These are phyloP conservation scores for Drosophila aff. DNA, from an alignment of 1,140 invertebrate genomes.

Conservation along the genomic window DNA sequence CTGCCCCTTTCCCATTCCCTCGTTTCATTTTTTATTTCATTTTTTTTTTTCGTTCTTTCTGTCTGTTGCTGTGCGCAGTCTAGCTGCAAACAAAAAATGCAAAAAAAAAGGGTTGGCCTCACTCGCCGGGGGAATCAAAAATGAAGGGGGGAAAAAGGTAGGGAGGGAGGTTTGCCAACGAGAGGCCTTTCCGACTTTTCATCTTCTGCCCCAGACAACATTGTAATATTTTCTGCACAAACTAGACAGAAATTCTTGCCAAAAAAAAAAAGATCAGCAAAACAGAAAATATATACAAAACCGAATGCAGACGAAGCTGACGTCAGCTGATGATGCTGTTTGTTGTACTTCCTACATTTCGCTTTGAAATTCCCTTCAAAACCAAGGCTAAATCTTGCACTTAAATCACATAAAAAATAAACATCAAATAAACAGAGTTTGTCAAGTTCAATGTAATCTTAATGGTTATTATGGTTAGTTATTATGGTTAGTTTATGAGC, in stretches of 20 bases:
- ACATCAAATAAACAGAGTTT: not conserved
- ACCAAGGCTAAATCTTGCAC: slow-evolving; percentile 13
- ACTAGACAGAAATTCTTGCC: slow-evolving; percentile 43
- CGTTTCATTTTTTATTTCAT: not conserved
- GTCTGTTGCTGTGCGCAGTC: slow-evolving; percentile 54
- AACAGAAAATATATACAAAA: slow-evolving; percentile 23
- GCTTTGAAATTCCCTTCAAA: slow-evolving; percentile 7
- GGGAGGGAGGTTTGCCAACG: not conserved
- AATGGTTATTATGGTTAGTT: not conserved
- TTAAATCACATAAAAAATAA: slow-evolving; percentile 3
- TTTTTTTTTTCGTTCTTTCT: slow-evolving; percentile 15
- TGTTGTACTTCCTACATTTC: slow-evolving; percentile 20
- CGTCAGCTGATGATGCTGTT: slow-evolving; percentile 51
- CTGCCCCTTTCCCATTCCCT: not conserved
- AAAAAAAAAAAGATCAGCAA: slow-evolving; percentile 24
- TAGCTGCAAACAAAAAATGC: slow-evolving; percentile 28
- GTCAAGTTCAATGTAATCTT: slow-evolving; percentile 64
- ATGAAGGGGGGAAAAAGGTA: not conserved
- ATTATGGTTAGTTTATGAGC: slow-evolving; percentile 28
- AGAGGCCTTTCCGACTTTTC: slow-evolving; percentile 30
- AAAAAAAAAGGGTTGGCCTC: slow-evolving; percentile 45
- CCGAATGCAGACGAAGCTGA: slow-evolving; percentile 37
- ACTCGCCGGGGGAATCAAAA: slow-evolving; percentile 23
- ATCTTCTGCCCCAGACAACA: slow-evolving; percentile 43
- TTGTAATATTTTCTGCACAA: slow-evolving; percentile 58